Conservation (phyloP, 1,140 invertebrate genomes). For the Leptoteleia sp. region DNA sequence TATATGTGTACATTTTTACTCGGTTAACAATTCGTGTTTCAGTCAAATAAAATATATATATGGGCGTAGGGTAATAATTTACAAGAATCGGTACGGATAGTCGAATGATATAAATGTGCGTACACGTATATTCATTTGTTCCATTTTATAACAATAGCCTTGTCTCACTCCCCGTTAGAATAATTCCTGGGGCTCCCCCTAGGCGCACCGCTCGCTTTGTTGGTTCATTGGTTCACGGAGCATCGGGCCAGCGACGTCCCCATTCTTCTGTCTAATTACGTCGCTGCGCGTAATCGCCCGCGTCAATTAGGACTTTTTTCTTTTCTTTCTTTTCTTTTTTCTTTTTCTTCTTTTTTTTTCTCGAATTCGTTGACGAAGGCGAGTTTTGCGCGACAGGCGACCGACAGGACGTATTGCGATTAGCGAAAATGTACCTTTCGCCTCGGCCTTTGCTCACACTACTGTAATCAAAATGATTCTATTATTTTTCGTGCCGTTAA, state of each 20-base stretch:
- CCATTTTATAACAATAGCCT: slow-evolving; percentile 13
- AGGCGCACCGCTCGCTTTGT: slow-evolving; percentile 37
- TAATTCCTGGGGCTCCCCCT: slow-evolving; percentile 33
- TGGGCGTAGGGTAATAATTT: too few species aligned
- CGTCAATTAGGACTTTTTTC: slow-evolving; percentile 75
- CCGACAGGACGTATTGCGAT: slow-evolving; percentile 43
- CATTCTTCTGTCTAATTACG: slow-evolving; percentile 76
- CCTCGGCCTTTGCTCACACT: slow-evolving; percentile 22
- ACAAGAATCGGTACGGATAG: too few species aligned
- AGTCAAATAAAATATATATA: too few species aligned
- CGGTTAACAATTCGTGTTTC: too few species aligned
- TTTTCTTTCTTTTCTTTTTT: too few species aligned
- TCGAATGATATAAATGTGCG: slow-evolving; percentile 2
- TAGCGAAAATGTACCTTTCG: slow-evolving; percentile 34
- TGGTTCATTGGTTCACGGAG: slow-evolving; percentile 74
- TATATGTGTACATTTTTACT: too few species aligned
- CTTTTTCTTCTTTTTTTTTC: too few species aligned
- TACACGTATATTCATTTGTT: slow-evolving; percentile 18
- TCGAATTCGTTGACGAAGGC: slow-evolving; percentile 67
- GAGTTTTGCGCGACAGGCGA: slow-evolving; percentile 44
- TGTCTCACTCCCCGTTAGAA: slow-evolving; percentile 20
- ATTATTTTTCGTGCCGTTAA: slow-evolving; percentile 27
- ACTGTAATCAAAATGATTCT: slow-evolving; percentile 24
- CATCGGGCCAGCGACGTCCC: slow-evolving; percentile 66
- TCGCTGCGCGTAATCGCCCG: slow-evolving; percentile 73